These are phyloP conservation scores for Chunga burmeisteri DNA, from an alignment of 2,113 vertebrate species.

Conservation along the genomic window DNA sequence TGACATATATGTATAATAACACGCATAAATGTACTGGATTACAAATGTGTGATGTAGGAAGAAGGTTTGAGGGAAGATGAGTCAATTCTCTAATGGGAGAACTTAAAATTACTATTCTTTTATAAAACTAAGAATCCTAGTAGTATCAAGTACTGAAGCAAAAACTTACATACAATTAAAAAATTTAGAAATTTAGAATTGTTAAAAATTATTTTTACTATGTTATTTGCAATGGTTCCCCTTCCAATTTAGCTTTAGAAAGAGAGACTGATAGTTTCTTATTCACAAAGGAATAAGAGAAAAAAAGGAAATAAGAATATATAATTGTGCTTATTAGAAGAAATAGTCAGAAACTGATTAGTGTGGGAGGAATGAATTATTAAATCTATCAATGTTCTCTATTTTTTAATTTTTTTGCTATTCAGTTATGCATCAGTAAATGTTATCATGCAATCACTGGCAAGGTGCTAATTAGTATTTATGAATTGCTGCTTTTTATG, in stretches of 20 bases:
- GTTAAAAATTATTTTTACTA: neutral
- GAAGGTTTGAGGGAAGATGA: neutral
- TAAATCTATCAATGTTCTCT: conserved; percentile 46
- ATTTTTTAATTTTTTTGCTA: conserved; percentile 59
- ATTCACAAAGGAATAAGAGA: conserved; percentile 1
- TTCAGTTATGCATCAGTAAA: conserved; percentile 72
- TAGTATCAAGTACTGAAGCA: neutral
- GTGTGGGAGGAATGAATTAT: conserved; percentile 73
- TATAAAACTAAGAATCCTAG: neutral
- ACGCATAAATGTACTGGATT: neutral
- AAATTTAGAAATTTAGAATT: neutral
- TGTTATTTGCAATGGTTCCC: neutral
- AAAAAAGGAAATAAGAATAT: neutral
- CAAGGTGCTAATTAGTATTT: conserved; percentile 72
- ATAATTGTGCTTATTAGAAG: conserved; percentile 48
- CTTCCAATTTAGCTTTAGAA: neutral
- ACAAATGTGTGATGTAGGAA: neutral
- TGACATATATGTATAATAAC: too few species aligned
- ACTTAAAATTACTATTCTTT: neutral
- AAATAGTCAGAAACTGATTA: conserved; percentile 65
- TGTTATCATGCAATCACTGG: conserved; percentile 66
- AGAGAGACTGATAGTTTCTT: neutral
- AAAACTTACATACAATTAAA: neutral
- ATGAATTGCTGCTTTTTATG: conserved; percentile 68
- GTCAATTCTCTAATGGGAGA: neutral